These are phyloP conservation scores for Megamerina dolium DNA, from an alignment of 2,888 invertebrate genomes.

Conservation along the genomic window DNA sequence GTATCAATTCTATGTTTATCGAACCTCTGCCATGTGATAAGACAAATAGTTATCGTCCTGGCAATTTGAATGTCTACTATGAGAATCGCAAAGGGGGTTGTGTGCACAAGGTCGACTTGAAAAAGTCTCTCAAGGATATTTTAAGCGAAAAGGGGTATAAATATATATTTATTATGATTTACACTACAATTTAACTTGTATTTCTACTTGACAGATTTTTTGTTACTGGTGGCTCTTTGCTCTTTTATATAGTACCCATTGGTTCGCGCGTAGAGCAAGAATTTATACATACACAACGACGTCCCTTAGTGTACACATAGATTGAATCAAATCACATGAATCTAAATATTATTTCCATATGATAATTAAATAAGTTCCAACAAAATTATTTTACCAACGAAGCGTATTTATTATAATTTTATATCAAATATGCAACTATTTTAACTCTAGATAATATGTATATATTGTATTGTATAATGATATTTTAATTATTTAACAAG, in stretches of 20 bases:
- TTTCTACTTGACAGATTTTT: conserved; percentile 33
- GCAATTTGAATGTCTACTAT: conserved; percentile 64
- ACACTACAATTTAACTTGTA: background rate
- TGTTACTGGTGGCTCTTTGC: conserved; percentile 41
- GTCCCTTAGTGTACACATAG: conserved; percentile 33
- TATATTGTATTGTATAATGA: too few species aligned
- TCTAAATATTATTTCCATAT: too few species aligned
- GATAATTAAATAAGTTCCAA: too few species aligned
- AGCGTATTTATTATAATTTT: too few species aligned
- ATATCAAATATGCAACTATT: too few species aligned
- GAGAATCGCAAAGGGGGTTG: conserved; percentile 60
- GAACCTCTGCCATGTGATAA: conserved; percentile 69
- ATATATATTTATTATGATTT: background rate
- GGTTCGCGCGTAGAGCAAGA: conserved; percentile 38
- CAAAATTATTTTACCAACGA: too few species aligned
- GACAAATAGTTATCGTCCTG: conserved; percentile 57
- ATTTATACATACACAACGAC: conserved; percentile 36
- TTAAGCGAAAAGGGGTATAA: conserved; percentile 51
- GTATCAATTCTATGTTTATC: conserved; percentile 62
- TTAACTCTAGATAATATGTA: too few species aligned
- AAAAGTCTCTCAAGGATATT: conserved; percentile 56
- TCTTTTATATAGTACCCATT: conserved; percentile 45
- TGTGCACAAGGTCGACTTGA: conserved; percentile 56
- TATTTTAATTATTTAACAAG: too few species aligned
- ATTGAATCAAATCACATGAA: too few species aligned